A percentile compares a stretch with the other conserved stretches of the same genome.
These are phyloP conservation scores for Bradysia coprophila DNA, from an alignment of 1,140 invertebrate genomes.

Conservation along the genomic window DNA sequence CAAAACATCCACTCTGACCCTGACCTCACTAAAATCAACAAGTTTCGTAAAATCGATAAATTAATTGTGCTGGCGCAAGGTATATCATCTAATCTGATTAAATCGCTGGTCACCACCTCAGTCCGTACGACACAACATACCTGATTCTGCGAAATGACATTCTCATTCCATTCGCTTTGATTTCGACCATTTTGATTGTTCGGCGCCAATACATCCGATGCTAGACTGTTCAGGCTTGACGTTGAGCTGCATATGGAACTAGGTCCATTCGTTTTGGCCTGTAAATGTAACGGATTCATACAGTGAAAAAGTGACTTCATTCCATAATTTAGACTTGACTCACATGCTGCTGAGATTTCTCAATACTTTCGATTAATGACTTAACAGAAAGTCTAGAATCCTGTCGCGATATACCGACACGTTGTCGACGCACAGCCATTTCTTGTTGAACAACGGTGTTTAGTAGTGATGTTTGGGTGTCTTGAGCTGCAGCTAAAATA, in stretches of 20 bases:
- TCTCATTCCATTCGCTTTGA: conserved; percentile 1
- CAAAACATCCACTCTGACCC: too few species aligned
- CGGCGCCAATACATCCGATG: conserved; percentile 9
- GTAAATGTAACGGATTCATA: too few species aligned
- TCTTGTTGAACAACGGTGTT: conserved; percentile 36
- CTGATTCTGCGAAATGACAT: not conserved
- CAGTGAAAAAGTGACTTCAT: too few species aligned
- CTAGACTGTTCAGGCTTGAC: conserved; percentile 24
- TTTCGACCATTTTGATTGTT: not conserved
- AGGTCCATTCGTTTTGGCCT: conserved; percentile 10
- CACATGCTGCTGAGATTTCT: conserved; percentile 69
- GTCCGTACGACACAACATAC: too few species aligned
- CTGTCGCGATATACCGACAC: conserved; percentile 37
- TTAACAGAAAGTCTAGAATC: conserved; percentile 72
- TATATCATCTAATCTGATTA: too few species aligned
- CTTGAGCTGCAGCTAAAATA: conserved; percentile 22
- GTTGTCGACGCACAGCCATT: conserved; percentile 33
- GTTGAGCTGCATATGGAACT: conserved; percentile 24
- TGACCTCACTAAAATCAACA: too few species aligned
- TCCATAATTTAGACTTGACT: too few species aligned
- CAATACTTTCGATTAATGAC: conserved; percentile 75
- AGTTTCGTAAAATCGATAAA: too few species aligned
- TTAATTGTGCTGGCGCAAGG: too few species aligned
- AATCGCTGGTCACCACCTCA: too few species aligned
- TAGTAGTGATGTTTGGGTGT: conserved; percentile 27